Evolutionary conservation across 2,888 invertebrate genomes (phyloP).

Genomic region (Drosophila barbarae): DNA sequence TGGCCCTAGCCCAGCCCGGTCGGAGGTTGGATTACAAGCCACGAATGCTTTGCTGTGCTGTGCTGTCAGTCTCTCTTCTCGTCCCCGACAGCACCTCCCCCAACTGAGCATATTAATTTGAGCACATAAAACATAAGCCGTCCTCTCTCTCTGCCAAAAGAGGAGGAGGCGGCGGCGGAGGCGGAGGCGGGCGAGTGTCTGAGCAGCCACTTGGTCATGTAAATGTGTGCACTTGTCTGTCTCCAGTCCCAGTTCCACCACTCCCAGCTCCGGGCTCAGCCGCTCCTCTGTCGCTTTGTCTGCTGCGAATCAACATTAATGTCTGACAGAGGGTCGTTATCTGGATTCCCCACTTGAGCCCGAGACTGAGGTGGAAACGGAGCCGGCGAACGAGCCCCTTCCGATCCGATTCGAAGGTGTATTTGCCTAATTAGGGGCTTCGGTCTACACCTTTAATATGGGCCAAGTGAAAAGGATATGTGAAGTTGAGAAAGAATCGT

Average conservation of each 20-base stretch:
- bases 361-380: constrained; percentile 20
- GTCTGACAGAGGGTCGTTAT: constrained; percentile 55
- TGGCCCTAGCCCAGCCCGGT: constrained; percentile 2
- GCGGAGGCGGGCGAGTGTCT: constrained; percentile 14
- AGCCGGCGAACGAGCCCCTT: constrained; percentile 33
- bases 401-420: constrained; percentile 32
- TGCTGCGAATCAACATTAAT: constrained; percentile 37
- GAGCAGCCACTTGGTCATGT: constrained; percentile 63
- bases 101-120: constrained; percentile 65
- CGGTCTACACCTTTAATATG: background rate
- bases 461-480: background rate
- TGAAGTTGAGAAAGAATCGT: background rate
- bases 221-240: constrained; percentile 65
- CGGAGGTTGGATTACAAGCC: constrained; percentile 31
- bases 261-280: background rate
- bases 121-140: constrained; percentile 66
- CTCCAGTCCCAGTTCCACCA: constrained; percentile 1
- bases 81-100: constrained; percentile 11
- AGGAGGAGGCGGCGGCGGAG: background rate
- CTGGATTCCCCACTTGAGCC: constrained; percentile 69
- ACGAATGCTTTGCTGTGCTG: constrained; percentile 27
- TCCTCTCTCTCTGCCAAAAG: background rate
- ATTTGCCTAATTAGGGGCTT: constrained; percentile 15
- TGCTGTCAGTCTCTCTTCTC: constrained; percentile 20
- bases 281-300: constrained; percentile 5